Evolutionary conservation across 2,797 vertebrate genomes (phyloP), one percentile per base, ranked within the genome.

Genomic region (Trachurus trachurus): DNA sequence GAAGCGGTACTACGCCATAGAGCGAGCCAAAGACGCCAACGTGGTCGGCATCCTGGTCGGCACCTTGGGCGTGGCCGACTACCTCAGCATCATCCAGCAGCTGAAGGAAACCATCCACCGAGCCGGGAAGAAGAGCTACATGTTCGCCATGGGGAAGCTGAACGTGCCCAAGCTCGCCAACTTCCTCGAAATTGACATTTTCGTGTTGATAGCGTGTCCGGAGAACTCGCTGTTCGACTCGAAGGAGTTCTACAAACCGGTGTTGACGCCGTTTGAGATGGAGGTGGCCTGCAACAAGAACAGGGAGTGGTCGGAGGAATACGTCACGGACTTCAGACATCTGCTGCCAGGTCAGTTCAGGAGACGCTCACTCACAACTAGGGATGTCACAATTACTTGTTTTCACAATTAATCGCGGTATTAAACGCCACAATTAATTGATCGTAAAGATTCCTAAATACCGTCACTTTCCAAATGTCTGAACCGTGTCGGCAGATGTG

Each of bases 91-190:
- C 49, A 95, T 99, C 86, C 93, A 96, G 76, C 97, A 97, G 90
- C 87, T 99, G 56, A 96, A 95, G 71, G 92, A 94, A 49, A 89
- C 95, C 5, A 92, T 98, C 69, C 78, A 9, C 65, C 89, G 86
- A 26, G 97, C 97, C 0, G 97, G 98, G 31, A 99, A 99, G 90
- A 97, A 96, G 86, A 97, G 96, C 94, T 99, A 99, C 66, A 94
- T 96, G 0, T 96, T 99, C 71, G 96, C 97, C 0, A 94, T 99
- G 95, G 98, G 98, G n/a, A 98, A 97, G 61, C 94, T 97, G 0
- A 99, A 97, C 1, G 97, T 98, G 0, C 93, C 98, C 60, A 99
- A 99, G 70, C 94, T 99, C 8, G 98, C 98, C 37, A 99, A 99
- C 93, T 99, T 99, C 84, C 91, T 94, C 1, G 98, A 99, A 84